A percentile compares a stretch with the other conserved stretches of the same genome.
Conservation (phyloP, 1,140 invertebrate species). For the Vanessa tameamea region DNA sequence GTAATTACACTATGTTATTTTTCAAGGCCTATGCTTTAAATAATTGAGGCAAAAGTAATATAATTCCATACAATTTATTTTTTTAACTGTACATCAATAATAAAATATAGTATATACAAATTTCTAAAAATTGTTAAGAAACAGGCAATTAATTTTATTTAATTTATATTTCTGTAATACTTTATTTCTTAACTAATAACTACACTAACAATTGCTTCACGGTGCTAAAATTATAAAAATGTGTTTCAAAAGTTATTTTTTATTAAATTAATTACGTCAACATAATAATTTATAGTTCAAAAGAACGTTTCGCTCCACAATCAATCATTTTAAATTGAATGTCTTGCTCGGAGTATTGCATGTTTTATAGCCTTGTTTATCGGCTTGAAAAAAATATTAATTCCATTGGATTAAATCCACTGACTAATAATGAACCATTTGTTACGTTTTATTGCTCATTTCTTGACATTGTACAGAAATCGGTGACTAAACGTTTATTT, state of each 20-base stretch:
- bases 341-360: constrained; percentile 43
- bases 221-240: background rate
- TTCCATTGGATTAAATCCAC: background rate
- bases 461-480: background rate
- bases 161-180: no score
- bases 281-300: constrained; percentile 31
- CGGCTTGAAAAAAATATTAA: constrained; percentile 33
- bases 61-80: no score
- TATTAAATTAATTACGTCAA: constrained; percentile 12
- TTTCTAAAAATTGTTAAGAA: no score
- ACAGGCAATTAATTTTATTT: no score
- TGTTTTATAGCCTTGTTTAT: constrained; percentile 44
- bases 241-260: constrained; percentile 12
- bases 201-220: background rate
- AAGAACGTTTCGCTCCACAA: constrained; percentile 34
- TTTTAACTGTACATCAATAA: no score
- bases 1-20: background rate
- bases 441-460: constrained; percentile 1
- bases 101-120: no score
- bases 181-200: background rate
- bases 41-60: background rate
- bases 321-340: constrained; percentile 52
- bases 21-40: background rate
- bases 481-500: constrained; percentile 1
- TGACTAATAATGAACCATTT: constrained; percentile 24